Evolutionary conservation across 1,140 invertebrate genomes (phyloP).

Genomic region (Pissodes strobi): DNA sequence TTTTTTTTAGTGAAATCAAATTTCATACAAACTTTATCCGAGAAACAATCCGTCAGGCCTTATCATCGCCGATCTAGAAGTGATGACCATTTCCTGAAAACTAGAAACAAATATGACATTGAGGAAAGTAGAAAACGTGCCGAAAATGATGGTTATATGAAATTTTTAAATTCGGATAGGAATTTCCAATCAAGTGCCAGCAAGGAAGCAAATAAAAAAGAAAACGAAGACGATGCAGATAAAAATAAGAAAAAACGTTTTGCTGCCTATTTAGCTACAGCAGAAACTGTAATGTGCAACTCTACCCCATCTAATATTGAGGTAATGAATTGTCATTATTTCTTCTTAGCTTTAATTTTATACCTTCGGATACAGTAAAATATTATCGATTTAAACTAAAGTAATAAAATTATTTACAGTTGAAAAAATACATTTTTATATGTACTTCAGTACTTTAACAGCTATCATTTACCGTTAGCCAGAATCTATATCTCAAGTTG

Average conservation of each 20-base stretch:
- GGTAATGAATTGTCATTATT: no score
- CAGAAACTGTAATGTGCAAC: constrained; percentile 31
- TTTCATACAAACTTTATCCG: neutral
- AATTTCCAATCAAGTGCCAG: no score
- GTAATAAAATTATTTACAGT: no score
- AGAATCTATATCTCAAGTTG: no score
- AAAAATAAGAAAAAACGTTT: constrained; percentile 14
- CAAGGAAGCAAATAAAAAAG: neutral
- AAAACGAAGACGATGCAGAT: neutral
- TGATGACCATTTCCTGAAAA: constrained; percentile 40
- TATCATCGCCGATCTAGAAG: constrained; percentile 33
- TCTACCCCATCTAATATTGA: constrained; percentile 33
- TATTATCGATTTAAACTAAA: no score
- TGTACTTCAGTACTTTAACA: no score
- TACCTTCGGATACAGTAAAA: no score
- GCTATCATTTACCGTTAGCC: no score
- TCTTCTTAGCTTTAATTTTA: no score
- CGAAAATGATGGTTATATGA: constrained; percentile 43
- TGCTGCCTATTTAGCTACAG: constrained; percentile 13
- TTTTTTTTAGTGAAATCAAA: constrained; percentile 14
- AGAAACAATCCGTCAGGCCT: neutral
- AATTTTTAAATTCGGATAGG: no score
- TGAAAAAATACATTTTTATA: no score
- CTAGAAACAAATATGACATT: constrained; percentile 34
- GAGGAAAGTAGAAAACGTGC: constrained; percentile 45